Evolutionary conservation across 2,888 invertebrate species (phyloP).

Genomic region (Neoaliturus tenellus): DNA sequence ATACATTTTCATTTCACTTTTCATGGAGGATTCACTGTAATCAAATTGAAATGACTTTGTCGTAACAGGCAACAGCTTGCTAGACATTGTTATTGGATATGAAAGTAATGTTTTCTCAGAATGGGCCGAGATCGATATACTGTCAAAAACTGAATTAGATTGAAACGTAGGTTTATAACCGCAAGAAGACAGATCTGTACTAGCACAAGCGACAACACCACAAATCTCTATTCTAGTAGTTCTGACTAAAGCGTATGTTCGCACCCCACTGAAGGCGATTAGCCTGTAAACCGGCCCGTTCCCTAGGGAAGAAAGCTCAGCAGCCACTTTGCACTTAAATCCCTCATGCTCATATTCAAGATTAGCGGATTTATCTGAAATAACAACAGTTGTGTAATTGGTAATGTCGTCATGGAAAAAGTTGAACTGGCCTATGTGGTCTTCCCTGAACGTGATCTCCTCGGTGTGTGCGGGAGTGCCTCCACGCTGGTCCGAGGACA

Average conservation of each 20-base stretch:
- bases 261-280: conserved; percentile 69
- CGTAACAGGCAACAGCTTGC: neutral
- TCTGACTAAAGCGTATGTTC: conserved; percentile 61
- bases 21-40: neutral
- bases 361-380: conserved; percentile 8
- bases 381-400: conserved; percentile 11
- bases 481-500: conserved; percentile 61
- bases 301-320: conserved; percentile 57
- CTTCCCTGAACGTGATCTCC: neutral
- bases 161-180: conserved; percentile 56
- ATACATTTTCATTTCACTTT: neutral
- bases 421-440: neutral
- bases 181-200: conserved; percentile 68
- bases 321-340: conserved; percentile 68
- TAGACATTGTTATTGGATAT: conserved; percentile 1
- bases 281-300: conserved; percentile 69
- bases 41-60: conserved; percentile 46
- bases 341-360: conserved; percentile 63
- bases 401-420: conserved; percentile 33
- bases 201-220: conserved; percentile 69
- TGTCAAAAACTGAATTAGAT: neutral
- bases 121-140: neutral
- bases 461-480: conserved; percentile 44
- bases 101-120: neutral
- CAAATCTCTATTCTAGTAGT: conserved; percentile 68